Base-by-base conservation (phyloP, 2,888 invertebrate genomes). In the Tortricodes alternella region DNA sequence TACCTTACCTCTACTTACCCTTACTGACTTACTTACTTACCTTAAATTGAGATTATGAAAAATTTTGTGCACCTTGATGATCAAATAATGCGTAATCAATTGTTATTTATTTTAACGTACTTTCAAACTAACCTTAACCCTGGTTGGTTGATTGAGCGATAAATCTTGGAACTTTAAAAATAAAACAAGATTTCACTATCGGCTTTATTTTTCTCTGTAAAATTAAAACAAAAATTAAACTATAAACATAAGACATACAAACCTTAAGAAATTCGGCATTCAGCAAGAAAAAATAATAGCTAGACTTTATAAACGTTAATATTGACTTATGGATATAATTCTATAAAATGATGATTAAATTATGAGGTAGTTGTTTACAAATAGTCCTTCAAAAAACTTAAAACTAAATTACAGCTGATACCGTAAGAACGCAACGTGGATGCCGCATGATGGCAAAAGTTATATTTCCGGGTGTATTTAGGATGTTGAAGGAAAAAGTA, bases 311-410 rank as follows among this genome's bases (percentile, higher is more conserved):
- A 84, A 82, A 83, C 78, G 80, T 82, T 81, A 82, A 80, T 70
- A 67, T 83, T 83, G 85, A 85, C 83, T 85, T 89, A 86, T 69
- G 60, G 74, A 85, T 88, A 87, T 79, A 89, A 80, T n/a, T 87
- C 77, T 83, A 83, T 80, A 80, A 72, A 82, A 84, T 79, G 81
- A 80, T 76, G 35, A 78, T 86, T 85, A 88, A 85, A 83, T 82
- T 87, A 88, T 88, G 89, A 90, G 89, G 89, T 90, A 90, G 89
- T 86, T 87, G 88, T 82, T 89, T 90, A 74, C 87, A 82, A 83
- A 83, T 83, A 89, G 89, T 89, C 88, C 85, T 84, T 83, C 75
- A 66, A 83, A 80, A 77, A 74, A 82, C 76, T 71, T 82, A 83
- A 85, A 76, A 76, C 74, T 80, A 83, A 75, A 67, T 80, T 67